Percentiles rank a stretch among this genome's conserved stretches.
phyloP scores from a whole-genome alignment of 1,140 invertebrate species.

The Anagrus nilaparvatae region DNA sequence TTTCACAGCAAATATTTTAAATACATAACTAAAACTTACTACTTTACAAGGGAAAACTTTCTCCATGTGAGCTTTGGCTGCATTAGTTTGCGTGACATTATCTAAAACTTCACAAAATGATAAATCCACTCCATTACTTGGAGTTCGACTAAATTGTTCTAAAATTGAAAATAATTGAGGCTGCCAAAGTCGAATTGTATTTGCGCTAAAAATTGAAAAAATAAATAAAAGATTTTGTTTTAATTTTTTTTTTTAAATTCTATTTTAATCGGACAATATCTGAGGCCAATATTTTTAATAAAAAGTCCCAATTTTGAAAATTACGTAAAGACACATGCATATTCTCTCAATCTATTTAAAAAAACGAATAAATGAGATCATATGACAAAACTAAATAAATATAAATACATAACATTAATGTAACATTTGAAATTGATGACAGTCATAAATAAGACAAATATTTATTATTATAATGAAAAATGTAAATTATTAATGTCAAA shows the following conservation, averaged over 20 bases:
- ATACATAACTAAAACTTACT: too few relatives aligned
- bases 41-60: slow-evolving; percentile 6
- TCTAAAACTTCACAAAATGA: slow-evolving; percentile 33
- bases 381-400: background rate
- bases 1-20: too few relatives aligned
- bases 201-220: slow-evolving; percentile 37
- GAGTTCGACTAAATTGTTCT: slow-evolving; percentile 20
- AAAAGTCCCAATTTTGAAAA: too few relatives aligned
- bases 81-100: slow-evolving; percentile 10
- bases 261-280: too few relatives aligned
- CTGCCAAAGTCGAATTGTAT: slow-evolving; percentile 44
- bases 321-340: too few relatives aligned
- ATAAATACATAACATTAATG: background rate
- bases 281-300: too few relatives aligned
- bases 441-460: background rate
- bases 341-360: too few relatives aligned
- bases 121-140: background rate
- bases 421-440: background rate
- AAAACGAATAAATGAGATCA: background rate
- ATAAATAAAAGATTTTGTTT: too few relatives aligned
- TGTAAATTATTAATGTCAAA: too few relatives aligned
- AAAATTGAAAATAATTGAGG: slow-evolving; percentile 52
- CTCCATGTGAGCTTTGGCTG: background rate
- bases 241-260: too few relatives aligned
- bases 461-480: background rate